phyloP scores from a whole-genome alignment of 1,140 invertebrate genomes.

The Colletes latitarsis region DNA sequence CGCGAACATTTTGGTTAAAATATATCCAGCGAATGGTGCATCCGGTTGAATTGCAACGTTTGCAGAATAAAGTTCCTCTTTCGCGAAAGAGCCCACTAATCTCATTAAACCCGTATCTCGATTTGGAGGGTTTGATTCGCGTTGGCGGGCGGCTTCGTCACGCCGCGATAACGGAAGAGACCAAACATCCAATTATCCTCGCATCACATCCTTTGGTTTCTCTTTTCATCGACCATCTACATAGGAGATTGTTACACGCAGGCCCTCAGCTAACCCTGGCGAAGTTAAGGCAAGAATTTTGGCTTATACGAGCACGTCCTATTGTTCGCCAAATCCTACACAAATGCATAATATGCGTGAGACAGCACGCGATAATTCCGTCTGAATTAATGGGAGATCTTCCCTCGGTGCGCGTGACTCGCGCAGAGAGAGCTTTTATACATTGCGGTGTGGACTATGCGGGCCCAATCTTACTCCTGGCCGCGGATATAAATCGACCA shows the following conservation, averaged over 20 bases:
- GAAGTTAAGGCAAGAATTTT: conserved; percentile 49
- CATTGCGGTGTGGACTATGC: too few relatives aligned
- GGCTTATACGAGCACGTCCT: conserved; percentile 47
- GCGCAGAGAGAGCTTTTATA: neutral
- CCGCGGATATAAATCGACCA: too few relatives aligned
- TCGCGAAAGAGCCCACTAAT: too few relatives aligned
- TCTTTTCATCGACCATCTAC: conserved; percentile 34
- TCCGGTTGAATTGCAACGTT: too few relatives aligned
- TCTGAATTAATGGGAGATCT: conserved; percentile 69
- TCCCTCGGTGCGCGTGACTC: conserved; percentile 41
- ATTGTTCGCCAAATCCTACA: conserved; percentile 15
- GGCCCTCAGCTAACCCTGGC: conserved; percentile 51
- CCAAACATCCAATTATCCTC: conserved; percentile 64
- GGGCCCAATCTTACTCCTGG: too few relatives aligned
- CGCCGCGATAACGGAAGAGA: conserved; percentile 53
- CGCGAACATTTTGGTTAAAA: too few relatives aligned
- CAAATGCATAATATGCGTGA: conserved; percentile 30
- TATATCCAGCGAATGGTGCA: too few relatives aligned
- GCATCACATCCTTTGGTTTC: conserved; percentile 10
- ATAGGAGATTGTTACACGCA: conserved; percentile 44
- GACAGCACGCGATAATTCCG: conserved; percentile 64
- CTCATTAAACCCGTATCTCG: conserved; percentile 11
- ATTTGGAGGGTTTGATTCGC: too few relatives aligned
- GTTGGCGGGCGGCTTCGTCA: too few relatives aligned
- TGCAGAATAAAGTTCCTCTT: neutral